Evolutionary conservation across 2,797 vertebrate species (phyloP), one percentile per base, ranked within the genome.

Genomic region (Chrysocyon brachyurus): DNA sequence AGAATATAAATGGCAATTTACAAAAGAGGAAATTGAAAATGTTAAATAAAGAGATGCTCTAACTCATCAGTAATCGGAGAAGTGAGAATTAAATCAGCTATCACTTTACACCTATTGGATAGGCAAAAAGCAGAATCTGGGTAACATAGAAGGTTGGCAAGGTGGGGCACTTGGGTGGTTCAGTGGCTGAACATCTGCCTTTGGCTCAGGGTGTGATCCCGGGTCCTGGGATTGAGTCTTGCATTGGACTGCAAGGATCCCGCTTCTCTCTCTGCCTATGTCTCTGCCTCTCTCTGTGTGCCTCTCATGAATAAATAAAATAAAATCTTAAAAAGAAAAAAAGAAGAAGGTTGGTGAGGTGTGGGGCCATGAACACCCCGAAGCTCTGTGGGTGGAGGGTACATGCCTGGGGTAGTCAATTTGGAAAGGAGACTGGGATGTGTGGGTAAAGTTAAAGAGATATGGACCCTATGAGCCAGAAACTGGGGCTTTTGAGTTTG

Each of bases 21-120:
- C 1, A 72, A 92, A 90, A 64, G 81, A 91, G 40, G 56, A 95
- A 95, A 85, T 75, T 12, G 31, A 78, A 91, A 68, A 86, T 73
- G 28, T 57, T 54, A 92, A 59, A 33, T 61, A 83, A 97, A 78
- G 24, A 72, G 75, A 87, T 52, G 61, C 54, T 96, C 64, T 87
- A 85, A 84, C 5, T 68, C 72, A 72, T 72, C 59, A 81, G 54
- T 61, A 85, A 77, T 46, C 61, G 84, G 84, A 95, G 59, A 73
- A 87, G 63, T n/a, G 72, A 95, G 81, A 56, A 81, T 75, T 70
- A 59, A 91, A 96, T 72, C 26, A 77, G 64, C 54, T 61, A 28
- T 92, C 36, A 72, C 36, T 77, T 94, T n/a, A 88, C 2, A 72
- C 16, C 14, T 63, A 70, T 57, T 75, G 90, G 75, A 33, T 8